phyloP scores from a whole-genome alignment of 2,797 vertebrate species.

The Oceanodroma leucorhoa region DNA sequence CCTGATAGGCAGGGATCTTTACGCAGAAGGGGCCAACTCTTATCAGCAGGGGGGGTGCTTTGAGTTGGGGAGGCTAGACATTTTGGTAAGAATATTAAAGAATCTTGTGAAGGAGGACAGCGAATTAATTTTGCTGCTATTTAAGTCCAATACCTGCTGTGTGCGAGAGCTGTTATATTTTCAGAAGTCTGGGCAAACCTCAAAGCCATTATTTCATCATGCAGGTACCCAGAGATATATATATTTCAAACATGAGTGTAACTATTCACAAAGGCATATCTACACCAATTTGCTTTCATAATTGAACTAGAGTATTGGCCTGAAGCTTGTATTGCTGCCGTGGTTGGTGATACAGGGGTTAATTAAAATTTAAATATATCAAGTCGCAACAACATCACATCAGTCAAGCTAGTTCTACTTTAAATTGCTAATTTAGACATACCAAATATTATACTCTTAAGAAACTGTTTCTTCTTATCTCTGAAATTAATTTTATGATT shows the following conservation, averaged over 20 bases:
- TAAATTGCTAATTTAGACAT: neutral
- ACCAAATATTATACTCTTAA: neutral
- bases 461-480: neutral
- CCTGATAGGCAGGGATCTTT: neutral
- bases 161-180: neutral
- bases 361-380: neutral
- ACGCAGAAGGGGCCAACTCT: neutral
- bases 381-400: neutral
- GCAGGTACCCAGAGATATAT: neutral
- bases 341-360: neutral
- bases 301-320: neutral
- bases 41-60: neutral
- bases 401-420: neutral
- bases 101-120: neutral
- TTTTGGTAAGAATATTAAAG: neutral
- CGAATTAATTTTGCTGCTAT: neutral
- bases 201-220: neutral
- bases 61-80: fast-evolving
- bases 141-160: neutral
- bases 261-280: neutral
- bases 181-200: neutral
- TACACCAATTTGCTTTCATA: neutral
- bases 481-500: neutral
- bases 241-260: neutral
- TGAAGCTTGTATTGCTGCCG: neutral